Evolutionary conservation across 2,888 invertebrate species (phyloP).

Genomic region (Synanthedon myopaeformis): DNA sequence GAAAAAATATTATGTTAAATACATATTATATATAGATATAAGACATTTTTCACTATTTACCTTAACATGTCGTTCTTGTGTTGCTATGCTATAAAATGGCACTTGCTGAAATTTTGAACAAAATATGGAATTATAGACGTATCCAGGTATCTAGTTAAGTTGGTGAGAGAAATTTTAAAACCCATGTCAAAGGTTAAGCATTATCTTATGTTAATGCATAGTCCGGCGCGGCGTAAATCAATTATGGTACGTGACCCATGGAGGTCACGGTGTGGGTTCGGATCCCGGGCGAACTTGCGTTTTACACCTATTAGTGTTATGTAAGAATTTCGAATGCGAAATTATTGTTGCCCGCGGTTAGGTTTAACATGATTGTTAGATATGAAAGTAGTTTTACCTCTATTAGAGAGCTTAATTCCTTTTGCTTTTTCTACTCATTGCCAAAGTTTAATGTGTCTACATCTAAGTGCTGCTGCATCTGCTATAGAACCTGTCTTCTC

Average conservation of each 20-base stretch:
- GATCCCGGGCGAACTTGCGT: constrained; percentile 31
- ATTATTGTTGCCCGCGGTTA: constrained; percentile 9
- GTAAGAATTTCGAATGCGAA: constrained; percentile 22
- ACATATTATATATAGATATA: too few relatives aligned
- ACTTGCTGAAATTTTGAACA: too few relatives aligned
- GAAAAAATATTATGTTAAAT: too few relatives aligned
- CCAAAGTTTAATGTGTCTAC: too few relatives aligned
- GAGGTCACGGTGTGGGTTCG: constrained; percentile 37
- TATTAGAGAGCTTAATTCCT: too few relatives aligned
- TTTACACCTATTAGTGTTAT: constrained; percentile 46
- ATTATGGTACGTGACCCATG: constrained; percentile 59
- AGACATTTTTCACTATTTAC: too few relatives aligned
- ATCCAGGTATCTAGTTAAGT: constrained; percentile 16
- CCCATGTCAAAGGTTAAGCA: constrained; percentile 58
- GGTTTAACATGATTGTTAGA: constrained; percentile 4
- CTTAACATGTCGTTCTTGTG: too few relatives aligned
- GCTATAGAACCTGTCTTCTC: too few relatives aligned
- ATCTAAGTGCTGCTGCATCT: too few relatives aligned
- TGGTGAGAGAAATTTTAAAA: constrained; percentile 58
- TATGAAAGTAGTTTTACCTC: not conserved
- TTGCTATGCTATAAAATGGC: too few relatives aligned
- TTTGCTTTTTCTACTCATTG: too few relatives aligned
- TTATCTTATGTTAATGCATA: constrained; percentile 68
- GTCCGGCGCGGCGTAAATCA: constrained; percentile 59
- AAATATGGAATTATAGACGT: too few relatives aligned